Percentiles rank a stretch among this genome's conserved stretches.
These are phyloP conservation scores for Monomorium pharaonis DNA, from an alignment of 1,140 invertebrate species.

Conservation along the genomic window DNA sequence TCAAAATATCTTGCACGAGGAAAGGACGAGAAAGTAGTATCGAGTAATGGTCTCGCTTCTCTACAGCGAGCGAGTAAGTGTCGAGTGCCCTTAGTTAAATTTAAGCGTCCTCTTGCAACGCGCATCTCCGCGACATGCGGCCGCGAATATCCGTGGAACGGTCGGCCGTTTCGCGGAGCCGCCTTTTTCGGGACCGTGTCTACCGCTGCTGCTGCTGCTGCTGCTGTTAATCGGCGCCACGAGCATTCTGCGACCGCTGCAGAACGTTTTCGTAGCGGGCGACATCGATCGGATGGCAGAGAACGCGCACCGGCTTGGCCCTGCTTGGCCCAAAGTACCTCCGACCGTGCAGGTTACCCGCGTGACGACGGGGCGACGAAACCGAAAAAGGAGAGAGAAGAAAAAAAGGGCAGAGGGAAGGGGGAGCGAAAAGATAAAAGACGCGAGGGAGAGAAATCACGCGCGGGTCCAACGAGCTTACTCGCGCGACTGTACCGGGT, in stretches of 20 bases:
- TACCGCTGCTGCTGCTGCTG: background rate
- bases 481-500: conserved; percentile 76
- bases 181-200: conserved; percentile 39
- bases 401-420: background rate
- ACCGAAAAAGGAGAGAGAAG: conserved; percentile 14
- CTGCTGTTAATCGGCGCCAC: conserved; percentile 42
- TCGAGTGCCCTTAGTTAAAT: conserved; percentile 18
- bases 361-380: conserved; percentile 41
- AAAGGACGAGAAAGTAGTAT: background rate
- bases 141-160: conserved; percentile 14
- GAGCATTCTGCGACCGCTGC: conserved; percentile 49
- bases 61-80: background rate
- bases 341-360: conserved; percentile 15
- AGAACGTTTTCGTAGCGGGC: conserved; percentile 41
- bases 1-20: background rate
- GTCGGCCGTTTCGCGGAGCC: background rate
- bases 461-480: conserved; percentile 65
- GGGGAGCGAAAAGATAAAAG: background rate
- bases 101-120: conserved; percentile 11
- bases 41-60: background rate
- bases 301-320: conserved; percentile 1
- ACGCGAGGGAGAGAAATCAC: conserved; percentile 31
- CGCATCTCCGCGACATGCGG: background rate
- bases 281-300: conserved; percentile 51
- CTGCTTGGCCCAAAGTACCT: conserved; percentile 30